phyloP scores from a whole-genome alignment of 2,888 invertebrate species.

The Lithosia quadra region DNA sequence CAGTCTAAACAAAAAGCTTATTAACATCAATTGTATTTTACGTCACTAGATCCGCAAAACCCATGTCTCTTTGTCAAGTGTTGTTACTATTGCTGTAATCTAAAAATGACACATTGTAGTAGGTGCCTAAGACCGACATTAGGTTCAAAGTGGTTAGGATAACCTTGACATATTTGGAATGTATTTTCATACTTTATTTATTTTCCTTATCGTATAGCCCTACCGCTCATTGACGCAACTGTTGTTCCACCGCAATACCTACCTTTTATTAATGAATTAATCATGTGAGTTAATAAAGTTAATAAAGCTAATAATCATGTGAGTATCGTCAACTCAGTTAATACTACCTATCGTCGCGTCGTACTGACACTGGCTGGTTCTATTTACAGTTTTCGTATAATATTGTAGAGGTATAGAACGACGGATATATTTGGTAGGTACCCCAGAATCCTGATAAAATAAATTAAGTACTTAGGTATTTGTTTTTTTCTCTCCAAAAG shows the following conservation, averaged over 20 bases:
- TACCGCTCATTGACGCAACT: constrained; percentile 13
- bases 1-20: neutral
- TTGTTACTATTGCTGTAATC: neutral
- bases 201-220: neutral
- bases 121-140: neutral
- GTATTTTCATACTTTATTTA: neutral
- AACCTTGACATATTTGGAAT: neutral
- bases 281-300: constrained; percentile 3
- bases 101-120: constrained; percentile 8
- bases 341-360: neutral
- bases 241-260: constrained; percentile 9
- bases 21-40: neutral
- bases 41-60: neutral
- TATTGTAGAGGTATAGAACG: no score
- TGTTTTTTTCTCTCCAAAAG: no score
- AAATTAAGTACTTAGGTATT: no score
- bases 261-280: constrained; percentile 7
- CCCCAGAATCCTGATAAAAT: no score
- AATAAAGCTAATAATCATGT: no score
- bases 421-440: no score
- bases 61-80: neutral
- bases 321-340: neutral
- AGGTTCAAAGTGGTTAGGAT: neutral
- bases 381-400: neutral
- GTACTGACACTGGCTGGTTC: neutral